Conservation (phyloP, 2,113 vertebrate species). For the Oncorhynchus clarkii region DNA sequence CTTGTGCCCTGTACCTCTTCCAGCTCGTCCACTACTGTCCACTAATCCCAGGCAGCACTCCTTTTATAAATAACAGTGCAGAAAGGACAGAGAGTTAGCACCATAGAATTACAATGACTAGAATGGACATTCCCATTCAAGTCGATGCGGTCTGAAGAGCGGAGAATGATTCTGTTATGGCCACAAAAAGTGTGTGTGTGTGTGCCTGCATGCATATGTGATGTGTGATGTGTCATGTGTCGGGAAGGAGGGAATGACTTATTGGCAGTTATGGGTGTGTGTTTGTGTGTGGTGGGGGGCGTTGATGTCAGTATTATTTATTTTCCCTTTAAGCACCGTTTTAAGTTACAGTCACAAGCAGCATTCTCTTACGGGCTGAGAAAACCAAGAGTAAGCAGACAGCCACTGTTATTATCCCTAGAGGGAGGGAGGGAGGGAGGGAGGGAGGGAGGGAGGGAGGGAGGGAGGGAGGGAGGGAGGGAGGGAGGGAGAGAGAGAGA, state of each 20-base stretch:
- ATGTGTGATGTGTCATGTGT: no score
- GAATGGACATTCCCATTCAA: no score
- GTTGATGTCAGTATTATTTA: slow-evolving; percentile 51
- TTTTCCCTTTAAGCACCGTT: slow-evolving; percentile 49
- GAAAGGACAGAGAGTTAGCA: slow-evolving; percentile 20
- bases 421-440: background rate
- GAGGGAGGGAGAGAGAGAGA: background rate
- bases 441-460: background rate
- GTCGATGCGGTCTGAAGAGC: background rate
- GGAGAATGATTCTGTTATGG: no score
- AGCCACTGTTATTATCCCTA: slow-evolving; percentile 26
- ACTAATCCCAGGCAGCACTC: background rate
- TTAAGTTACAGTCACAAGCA: slow-evolving; percentile 51
- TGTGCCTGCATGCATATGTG: no score
- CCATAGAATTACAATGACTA: background rate
- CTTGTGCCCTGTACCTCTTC: background rate
- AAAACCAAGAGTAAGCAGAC: slow-evolving; percentile 42
- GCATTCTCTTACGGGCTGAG: slow-evolving; percentile 39
- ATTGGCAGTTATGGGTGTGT: slow-evolving; percentile 14
- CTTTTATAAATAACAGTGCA: slow-evolving; percentile 56
- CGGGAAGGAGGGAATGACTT: background rate
- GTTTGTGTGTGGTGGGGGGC: slow-evolving; percentile 15
- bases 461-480: background rate
- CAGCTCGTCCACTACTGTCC: no score
- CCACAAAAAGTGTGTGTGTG: no score